Evolutionary conservation across 2,888 invertebrate species (phyloP), one percentile per base, ranked within the genome.

Genomic region (Aelia acuminata): DNA sequence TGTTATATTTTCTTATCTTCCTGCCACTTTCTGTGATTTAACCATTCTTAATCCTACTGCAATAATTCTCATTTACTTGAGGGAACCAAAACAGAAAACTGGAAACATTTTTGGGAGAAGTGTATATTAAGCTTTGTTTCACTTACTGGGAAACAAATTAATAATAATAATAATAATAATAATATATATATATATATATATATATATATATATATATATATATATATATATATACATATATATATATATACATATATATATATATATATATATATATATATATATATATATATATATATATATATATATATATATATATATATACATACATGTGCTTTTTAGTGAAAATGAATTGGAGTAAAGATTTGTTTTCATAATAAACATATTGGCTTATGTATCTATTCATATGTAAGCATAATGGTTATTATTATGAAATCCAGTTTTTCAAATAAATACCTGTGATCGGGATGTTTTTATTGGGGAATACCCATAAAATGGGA

Each of bases 381-480:
- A 15, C 13, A 75, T 80, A 22, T n/a, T 43, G 15, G 80, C 80
- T 43, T 80, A 80, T 75, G n/a, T 53, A n/a, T 22, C 20, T 22
- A 39, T 80, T n/a, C n/a, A n/a, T 43, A n/a, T 80, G 43, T 80
- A 80, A 80, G 49, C 50, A 35, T 57, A 35, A 53, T 86, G 31
- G 43, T 57, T 86, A 57, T 35, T 87, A 85, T 35, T 50, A 10
- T 49, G n/a, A 35, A 85, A 50, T 85, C 85, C 85, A 87, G 63
- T 70, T 87, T 87, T 87, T 63, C 63, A 87, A 75, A 85, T 63
- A 89, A 88, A 89, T 89, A 89, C 90, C 90, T 90, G 90, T 90
- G 90, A 90, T 90, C 87, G 89, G 89, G 89, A 88, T 87, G 84
- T 87, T 89, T 80, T 88, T 88, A 84, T 90, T 87, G 85, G 63